Percentiles rank a stretch among this genome's conserved stretches.
These are phyloP conservation scores for Eclectus roratus DNA, from an alignment of 2,113 vertebrate genomes.

Conservation along the genomic window DNA sequence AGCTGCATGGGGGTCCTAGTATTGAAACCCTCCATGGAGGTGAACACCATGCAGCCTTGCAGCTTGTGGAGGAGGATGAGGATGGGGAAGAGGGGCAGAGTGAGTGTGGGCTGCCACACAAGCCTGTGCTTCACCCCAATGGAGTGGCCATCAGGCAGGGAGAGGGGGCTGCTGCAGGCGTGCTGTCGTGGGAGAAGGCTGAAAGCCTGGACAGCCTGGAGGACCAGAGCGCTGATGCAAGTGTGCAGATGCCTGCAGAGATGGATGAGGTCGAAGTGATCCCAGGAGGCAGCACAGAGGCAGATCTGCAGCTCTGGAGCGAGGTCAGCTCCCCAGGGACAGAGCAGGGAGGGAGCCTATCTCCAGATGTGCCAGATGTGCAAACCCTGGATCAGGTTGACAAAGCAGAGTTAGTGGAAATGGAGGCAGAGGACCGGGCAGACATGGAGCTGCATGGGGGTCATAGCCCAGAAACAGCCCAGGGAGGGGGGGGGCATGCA, in stretches of 20 bases:
- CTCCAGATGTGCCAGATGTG: background rate
- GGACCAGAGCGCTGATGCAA: background rate
- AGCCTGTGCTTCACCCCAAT: background rate
- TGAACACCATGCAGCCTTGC: fast-evolving
- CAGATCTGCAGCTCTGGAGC: fast-evolving
- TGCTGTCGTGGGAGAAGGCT: fast-evolving
- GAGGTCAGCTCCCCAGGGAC: background rate
- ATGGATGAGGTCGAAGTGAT: fast-evolving
- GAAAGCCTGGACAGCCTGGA: fast-evolving
- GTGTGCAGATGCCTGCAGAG: background rate
- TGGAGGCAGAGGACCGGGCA: background rate
- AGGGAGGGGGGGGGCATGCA: background rate
- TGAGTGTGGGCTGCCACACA: fast-evolving
- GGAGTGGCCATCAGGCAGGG: background rate
- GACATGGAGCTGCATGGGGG: background rate
- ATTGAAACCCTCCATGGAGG: background rate
- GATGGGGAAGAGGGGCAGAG: background rate
- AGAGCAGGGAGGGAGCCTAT: background rate
- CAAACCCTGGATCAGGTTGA: background rate
- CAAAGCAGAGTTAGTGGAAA: background rate
- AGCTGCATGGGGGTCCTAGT: fast-evolving
- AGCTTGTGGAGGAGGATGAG: background rate
- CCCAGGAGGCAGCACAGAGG: background rate
- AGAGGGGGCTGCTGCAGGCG: fast-evolving
- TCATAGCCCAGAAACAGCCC: background rate